Base-by-base conservation (phyloP, 2,797 vertebrate species). In the Ctenopoma kingsleyae region DNA sequence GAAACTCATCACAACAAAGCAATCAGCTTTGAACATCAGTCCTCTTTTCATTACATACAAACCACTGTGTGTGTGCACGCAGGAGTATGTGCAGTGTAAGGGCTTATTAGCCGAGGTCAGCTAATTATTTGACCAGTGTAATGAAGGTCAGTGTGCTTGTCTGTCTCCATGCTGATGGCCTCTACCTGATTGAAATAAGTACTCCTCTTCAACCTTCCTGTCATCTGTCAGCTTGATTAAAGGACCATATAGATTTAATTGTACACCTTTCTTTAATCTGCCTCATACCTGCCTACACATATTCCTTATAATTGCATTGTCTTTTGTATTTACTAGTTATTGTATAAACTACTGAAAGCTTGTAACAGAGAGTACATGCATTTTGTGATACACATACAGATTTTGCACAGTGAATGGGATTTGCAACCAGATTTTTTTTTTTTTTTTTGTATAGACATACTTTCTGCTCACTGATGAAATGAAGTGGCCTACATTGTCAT, bases 61-160 rank as follows among this genome's bases (percentile, higher is more conserved):
- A 87, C 68, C 61, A 64, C 82, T 82, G 55, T 52, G 81, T 60
- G 56, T 41, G 82, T 72, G 80, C 36, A 65, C 71, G 67, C 76
- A 71, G 63, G 68, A 40, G 43, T 57, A 74, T 63, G 23, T 15
- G 55, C 52, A 30, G 65, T 48, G 55, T 35, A 73, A 81, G 87
- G 84, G 87, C 83, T 91, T 87, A 94, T 94, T 94, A 93, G 90
- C 78, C 80, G 68, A 91, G 91, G 93, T 93, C 93, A 93, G 91
- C 89, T 92, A 94, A 95, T 94, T 94, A 94, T 94, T 93, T 93
- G 90, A 89, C 86, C 84, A 73, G 86, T 88, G 82, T 94, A 94
- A 94, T 93, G 92, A 95, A 95, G 93, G 94, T 93, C 91, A 94
- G 80, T 63, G 69, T 84, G 89, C 86, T 87, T 85, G 87, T 92